Conservation (phyloP, 2,888 invertebrate genomes). For the Chaitophorus viminalis region DNA sequence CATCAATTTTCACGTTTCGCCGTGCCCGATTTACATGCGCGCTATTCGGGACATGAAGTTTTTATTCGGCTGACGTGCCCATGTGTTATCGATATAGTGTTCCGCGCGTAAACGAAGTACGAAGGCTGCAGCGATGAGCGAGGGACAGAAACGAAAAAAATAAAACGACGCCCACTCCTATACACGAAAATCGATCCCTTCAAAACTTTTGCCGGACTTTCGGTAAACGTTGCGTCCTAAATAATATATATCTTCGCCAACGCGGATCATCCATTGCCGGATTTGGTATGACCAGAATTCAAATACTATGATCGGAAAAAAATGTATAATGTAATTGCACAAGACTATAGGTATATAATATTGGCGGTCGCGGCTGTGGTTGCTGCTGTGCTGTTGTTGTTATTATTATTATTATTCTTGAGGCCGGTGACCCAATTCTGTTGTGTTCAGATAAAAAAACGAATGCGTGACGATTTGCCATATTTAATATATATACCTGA, state of each 20-base stretch:
- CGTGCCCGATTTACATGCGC: background rate
- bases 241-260: background rate
- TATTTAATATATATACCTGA: constrained; percentile 1
- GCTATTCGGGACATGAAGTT: background rate
- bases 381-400: background rate
- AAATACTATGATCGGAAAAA: background rate
- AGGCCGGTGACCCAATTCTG: constrained; percentile 54
- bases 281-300: background rate
- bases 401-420: constrained; percentile 33
- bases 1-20: background rate
- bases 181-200: background rate
- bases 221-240: background rate
- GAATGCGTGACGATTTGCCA: constrained; percentile 15
- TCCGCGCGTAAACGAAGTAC: background rate
- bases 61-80: background rate
- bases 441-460: constrained; percentile 36
- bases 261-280: background rate
- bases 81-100: constrained; percentile 10
- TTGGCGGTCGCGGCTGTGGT: background rate
- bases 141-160: background rate
- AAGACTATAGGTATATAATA: background rate
- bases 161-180: constrained; percentile 2
- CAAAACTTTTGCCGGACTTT: constrained; percentile 18
- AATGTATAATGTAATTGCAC: background rate
- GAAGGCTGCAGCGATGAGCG: background rate